phyloP scores from a whole-genome alignment of 2,888 invertebrate genomes.

The Thera britannica region DNA sequence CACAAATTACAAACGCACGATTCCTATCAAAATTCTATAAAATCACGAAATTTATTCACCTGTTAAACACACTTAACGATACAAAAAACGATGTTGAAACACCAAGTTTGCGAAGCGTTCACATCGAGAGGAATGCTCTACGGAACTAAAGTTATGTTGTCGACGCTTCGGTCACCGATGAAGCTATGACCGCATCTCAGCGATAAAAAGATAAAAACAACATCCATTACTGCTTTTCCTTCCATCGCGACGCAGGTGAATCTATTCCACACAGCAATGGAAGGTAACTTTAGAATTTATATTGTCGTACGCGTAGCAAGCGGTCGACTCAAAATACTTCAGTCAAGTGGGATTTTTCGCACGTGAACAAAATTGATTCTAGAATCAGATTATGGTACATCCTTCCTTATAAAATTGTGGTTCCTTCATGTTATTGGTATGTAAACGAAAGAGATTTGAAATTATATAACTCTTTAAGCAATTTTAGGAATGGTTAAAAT shows the following conservation, averaged over 20 bases:
- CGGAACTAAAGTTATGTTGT: slow-evolving; percentile 76
- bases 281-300: slow-evolving; percentile 29
- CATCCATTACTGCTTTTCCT: slow-evolving; percentile 56
- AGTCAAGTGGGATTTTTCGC: slow-evolving; percentile 70
- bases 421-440: slow-evolving; percentile 35
- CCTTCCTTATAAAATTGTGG: slow-evolving; percentile 60
- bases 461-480: neutral
- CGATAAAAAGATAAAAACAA: slow-evolving; percentile 47
- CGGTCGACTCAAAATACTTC: slow-evolving; percentile 58
- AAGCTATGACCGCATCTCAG: slow-evolving; percentile 40
- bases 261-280: slow-evolving; percentile 41
- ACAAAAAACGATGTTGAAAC: slow-evolving; percentile 21
- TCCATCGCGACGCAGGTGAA: neutral
- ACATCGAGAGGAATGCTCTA: slow-evolving; percentile 61
- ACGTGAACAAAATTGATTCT: slow-evolving; percentile 76
- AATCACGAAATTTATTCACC: slow-evolving; percentile 30
- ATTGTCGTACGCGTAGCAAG: slow-evolving; percentile 29
- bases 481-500: neutral
- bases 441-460: slow-evolving; percentile 32
- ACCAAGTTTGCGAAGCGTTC: slow-evolving; percentile 54
- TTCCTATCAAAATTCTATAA: slow-evolving; percentile 18
- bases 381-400: slow-evolving; percentile 68
- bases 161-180: slow-evolving; percentile 55
- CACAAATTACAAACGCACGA: slow-evolving; percentile 17
- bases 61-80: slow-evolving; percentile 35